Percentiles rank a stretch among this genome's conserved stretches.
These are phyloP conservation scores for Macropus fuliginosus DNA, from an alignment of 2,797 vertebrate genomes.

Conservation along the genomic window DNA sequence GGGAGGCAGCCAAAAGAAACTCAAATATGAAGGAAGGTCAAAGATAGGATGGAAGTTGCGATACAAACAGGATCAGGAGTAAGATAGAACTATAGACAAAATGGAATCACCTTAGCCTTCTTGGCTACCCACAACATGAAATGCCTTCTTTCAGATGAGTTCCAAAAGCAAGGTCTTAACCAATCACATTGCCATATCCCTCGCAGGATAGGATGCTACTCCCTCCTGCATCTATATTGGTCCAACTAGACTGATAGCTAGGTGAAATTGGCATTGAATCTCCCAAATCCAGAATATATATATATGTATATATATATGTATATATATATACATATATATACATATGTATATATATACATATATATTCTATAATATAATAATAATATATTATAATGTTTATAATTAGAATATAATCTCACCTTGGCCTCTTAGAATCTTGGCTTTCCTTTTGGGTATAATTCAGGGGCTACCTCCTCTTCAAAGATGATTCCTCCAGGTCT, in stretches of 20 bases:
- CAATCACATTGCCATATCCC: background rate
- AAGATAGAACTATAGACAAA: background rate
- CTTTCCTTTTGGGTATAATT: background rate
- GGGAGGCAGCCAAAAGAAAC: background rate
- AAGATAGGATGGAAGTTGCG: background rate
- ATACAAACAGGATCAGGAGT: background rate
- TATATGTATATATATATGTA: background rate
- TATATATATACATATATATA: background rate
- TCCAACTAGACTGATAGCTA: background rate
- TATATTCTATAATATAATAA: background rate
- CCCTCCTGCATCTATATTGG: background rate
- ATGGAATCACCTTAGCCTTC: background rate
- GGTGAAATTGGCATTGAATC: background rate
- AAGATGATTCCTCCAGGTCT: background rate
- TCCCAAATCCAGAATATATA: background rate
- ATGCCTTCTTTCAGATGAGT: constrained; percentile 5
- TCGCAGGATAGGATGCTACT: background rate
- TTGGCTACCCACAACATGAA: background rate
- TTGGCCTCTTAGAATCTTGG: background rate
- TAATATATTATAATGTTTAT: too few relatives aligned
- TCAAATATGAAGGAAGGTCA: background rate
- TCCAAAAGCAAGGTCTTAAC: background rate
- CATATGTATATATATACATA: background rate
- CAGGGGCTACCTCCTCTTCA: background rate
- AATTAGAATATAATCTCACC: background rate